Base-by-base conservation (phyloP, 92 coral and sea anemone genomes). In the Siderastrea radians region DNA sequence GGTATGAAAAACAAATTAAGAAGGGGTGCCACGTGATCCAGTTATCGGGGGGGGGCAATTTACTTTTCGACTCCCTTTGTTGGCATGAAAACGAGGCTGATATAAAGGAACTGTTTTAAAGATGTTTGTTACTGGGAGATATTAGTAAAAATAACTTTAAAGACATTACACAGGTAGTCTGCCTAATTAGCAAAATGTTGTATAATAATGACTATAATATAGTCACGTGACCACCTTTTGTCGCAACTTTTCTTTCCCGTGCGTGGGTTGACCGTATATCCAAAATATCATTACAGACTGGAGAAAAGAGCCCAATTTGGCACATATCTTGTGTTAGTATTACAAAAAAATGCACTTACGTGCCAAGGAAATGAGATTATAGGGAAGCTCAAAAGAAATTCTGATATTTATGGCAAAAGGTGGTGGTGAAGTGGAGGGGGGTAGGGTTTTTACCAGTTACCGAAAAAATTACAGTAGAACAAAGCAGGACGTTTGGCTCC, bases 11-110 rank as follows among this genome's bases (percentile, higher is more conserved):
- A 50, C 66, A 55, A 76, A 51, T 77, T 77, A 26, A 77, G 82
- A n/a, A 15, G 19, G 66, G 68, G 68, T 77, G 82, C 65, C 82
- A 77, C 69, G 68, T 77, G 82, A 77, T 55, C 68, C 48, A 68
- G 15, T 54, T 6, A 63, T 49, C 68, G 81, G 75, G 55, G 68
- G 44, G 72, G 26, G n/a, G 19, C 75, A 70, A 70, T 70, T 70
- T 53, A 70, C 6, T 45, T 70, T 70, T 5, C 19, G 55, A 49
- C 48, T 19, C 38, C 38, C 71, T 66, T 66, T 66, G 71, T 17
- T 66, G 38, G 71, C 71, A 66, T 66, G 75, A 13, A 70, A 70
- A 70, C 75, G 75, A 70, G 75, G 75, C 75, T 70, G 43, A 16
- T 3, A 46, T 13, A 49, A 45, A 13, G 2, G 7, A 11, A 70